Conservation (phyloP, 2,888 invertebrate species). For the Eupithecia subumbrata region DNA sequence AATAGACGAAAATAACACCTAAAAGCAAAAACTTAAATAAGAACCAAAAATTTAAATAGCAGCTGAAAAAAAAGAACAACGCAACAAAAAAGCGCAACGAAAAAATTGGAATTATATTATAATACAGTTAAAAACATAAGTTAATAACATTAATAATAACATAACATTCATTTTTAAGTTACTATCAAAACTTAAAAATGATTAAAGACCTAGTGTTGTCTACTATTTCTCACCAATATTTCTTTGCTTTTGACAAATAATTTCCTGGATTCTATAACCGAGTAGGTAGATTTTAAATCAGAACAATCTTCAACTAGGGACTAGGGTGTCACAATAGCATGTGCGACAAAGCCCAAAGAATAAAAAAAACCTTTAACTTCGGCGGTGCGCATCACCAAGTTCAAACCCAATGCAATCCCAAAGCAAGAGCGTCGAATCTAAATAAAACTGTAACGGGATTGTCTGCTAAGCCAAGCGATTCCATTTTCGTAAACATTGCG, state of each 20-base stretch:
- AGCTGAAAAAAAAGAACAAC: no score
- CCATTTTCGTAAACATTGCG: constrained; percentile 49
- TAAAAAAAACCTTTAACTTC: not conserved
- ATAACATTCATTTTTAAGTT: no score
- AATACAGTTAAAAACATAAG: no score
- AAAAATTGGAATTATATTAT: no score
- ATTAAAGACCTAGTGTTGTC: no score
- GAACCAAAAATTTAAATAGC: no score
- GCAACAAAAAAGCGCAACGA: no score
- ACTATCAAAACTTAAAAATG: not conserved
- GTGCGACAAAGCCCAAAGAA: not conserved
- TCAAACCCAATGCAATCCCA: constrained; percentile 27
- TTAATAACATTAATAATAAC: no score
- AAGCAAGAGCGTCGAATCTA: constrained; percentile 30
- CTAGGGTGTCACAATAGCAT: not conserved
- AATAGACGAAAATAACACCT: no score
- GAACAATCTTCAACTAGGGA: not conserved
- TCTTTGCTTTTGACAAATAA: not conserved
- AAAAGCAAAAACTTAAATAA: no score
- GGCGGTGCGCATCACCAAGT: not conserved
- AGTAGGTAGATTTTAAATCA: not conserved
- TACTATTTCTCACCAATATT: not conserved
- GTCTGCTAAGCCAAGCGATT: constrained; percentile 46
- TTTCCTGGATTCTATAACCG: not conserved
- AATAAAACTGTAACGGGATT: constrained; percentile 40